Base-by-base conservation (phyloP, 2,888 invertebrate genomes). In the Thyatira batis region DNA sequence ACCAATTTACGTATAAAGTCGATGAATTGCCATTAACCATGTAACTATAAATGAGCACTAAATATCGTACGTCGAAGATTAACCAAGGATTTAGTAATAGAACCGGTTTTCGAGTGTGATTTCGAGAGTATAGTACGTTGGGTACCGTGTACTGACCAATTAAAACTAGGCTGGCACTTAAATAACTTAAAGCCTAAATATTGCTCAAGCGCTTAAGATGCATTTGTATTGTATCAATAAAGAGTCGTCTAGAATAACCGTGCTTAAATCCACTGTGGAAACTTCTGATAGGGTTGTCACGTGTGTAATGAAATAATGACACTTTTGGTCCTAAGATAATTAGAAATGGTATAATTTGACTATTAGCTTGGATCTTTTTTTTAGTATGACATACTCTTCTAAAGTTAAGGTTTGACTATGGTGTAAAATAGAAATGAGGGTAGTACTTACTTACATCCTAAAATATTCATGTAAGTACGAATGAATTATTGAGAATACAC, bases 1-100 rank as follows among this genome's bases (percentile, higher is more conserved):
- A 57, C 62, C 71, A 73, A 68, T 73, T 69, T 66, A 73, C 63
- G 67, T 67, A 67, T 68, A 64, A 67, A 58, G 58, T 62, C 69
- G 61, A 71, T 74, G 71, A 70, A 67, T 62, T 67, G 65, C 67
- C 62, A 70, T 75, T 70, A 71, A 65, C 44, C 54, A 51, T 56
- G 54, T 55, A 50, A 56, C 4, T n/a, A 33, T 33, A 33, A 33
- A 33, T 60, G 61, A 63, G 58, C 52, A 52, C 58, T 60, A 61
- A 64, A 62, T 61, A 54, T 60, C 53, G 46, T 50, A 43, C 6
- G 39, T 17, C 43, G 50, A 13, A 17, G 50, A 50, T 43, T 43
- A 25, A 45, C 28, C 17, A 13, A 39, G 39, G 39, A 45, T 21
- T 20, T 43, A n/a, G 50, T 44, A 28, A 25, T 45, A 45, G 33